Percentiles rank a stretch among this genome's conserved stretches.
Evolutionary conservation across 2,113 vertebrate species (phyloP).

Genomic region (Vulpes vulpes): DNA sequence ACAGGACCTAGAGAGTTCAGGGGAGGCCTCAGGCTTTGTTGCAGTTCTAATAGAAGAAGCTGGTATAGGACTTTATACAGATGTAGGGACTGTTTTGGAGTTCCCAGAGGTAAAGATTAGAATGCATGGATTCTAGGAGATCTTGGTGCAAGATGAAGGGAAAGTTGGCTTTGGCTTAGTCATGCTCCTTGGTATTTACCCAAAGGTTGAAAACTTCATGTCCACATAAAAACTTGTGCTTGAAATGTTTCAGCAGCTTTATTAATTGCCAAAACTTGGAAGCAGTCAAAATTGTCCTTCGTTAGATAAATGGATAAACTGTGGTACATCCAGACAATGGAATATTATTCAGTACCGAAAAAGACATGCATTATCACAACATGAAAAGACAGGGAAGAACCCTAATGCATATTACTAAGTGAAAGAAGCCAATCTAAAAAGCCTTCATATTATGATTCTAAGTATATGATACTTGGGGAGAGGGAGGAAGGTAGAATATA

Average conservation of each 20-base stretch:
- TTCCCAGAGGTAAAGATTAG: neutral
- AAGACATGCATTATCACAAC: neutral
- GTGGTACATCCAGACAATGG: neutral
- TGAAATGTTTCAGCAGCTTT: neutral
- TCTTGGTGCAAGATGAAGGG: neutral
- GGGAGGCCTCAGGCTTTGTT: neutral
- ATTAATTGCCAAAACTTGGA: neutral
- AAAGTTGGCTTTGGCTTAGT: neutral
- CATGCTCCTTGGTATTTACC: neutral
- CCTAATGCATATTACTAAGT: neutral
- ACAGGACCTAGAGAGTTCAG: neutral
- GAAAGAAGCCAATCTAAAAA: neutral
- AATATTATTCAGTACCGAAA: neutral
- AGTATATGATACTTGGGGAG: neutral
- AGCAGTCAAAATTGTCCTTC: neutral
- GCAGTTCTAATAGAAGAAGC: neutral
- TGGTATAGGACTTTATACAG: neutral
- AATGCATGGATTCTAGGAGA: neutral
- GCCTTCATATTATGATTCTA: neutral
- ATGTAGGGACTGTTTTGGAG: neutral
- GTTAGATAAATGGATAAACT: neutral
- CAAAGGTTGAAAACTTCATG: neutral
- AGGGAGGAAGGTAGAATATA: neutral
- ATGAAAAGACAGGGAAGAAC: neutral
- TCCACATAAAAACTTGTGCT: neutral